These are phyloP conservation scores for Oreochromis mossambicus DNA, from an alignment of 2,797 vertebrate species.

Conservation along the genomic window DNA sequence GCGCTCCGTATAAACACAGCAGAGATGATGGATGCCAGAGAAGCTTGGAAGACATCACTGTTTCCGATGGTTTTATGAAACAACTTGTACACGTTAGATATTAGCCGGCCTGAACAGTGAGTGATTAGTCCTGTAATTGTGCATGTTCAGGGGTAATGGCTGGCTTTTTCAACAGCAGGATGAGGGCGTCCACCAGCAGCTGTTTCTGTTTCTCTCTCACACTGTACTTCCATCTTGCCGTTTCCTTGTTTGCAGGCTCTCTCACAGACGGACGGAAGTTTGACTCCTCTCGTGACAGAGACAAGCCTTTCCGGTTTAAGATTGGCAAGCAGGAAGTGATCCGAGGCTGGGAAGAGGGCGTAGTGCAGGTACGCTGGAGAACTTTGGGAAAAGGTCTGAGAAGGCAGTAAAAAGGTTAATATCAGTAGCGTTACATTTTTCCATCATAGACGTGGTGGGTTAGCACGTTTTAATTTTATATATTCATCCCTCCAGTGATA, in stretches of 20 bases:
- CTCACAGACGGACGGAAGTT: conserved; percentile 89
- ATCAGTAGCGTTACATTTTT: background rate
- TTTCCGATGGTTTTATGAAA: background rate
- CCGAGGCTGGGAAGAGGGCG: conserved; percentile 92
- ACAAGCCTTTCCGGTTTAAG: conserved; percentile 89
- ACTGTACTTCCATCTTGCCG: background rate
- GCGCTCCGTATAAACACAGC: conserved; percentile 7
- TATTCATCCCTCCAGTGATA: background rate
- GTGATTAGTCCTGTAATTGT: background rate
- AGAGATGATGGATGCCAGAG: conserved; percentile 13
- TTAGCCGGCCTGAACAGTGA: background rate
- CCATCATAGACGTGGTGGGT: background rate
- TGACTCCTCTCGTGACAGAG: conserved; percentile 89
- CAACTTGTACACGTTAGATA: background rate
- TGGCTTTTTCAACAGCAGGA: background rate
- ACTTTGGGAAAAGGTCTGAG: background rate
- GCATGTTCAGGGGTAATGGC: background rate
- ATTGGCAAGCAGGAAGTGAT: conserved; percentile 91
- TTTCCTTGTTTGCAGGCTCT: conserved; percentile 72
- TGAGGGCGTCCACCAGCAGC: background rate
- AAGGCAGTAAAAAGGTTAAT: background rate
- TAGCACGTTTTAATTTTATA: background rate
- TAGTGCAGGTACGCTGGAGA: conserved; percentile 82
- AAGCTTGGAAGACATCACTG: background rate
- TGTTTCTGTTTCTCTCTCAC: background rate